Evolutionary conservation across 2,797 vertebrate species (phyloP), one percentile per base, ranked within the genome.

Genomic region (Steatocranus sp.): DNA sequence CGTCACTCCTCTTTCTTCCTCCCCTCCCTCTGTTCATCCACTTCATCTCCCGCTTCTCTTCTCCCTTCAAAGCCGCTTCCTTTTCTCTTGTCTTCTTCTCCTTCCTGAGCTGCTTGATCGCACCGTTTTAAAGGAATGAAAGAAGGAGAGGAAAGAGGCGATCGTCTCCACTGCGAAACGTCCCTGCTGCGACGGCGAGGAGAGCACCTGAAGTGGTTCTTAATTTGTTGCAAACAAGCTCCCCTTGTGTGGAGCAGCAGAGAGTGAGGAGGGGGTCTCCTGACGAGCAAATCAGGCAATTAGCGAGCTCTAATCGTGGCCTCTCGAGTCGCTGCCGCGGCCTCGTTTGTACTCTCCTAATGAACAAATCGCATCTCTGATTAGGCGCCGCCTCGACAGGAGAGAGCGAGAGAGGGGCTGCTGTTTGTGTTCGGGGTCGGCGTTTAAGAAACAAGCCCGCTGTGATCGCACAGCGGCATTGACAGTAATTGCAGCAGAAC

Each of bases 261-360:
- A 15, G 30, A 43, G 78, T 53, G 93, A 36, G 91, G 94, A 41
- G 18, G 49, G 27, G 14, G 92, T 11, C 77, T 78, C 68, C 34
- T 11, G 61, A 86, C 74, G 82, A 84, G 80, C 73, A 88, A 96
- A 97, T 96, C 96, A 97, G 97, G 97, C 97, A 98, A 98, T 99
- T 99, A 99, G 96, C 90, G 93, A 79, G 95, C 84, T 88, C 96
- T 97, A 96, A 98, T 97, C 96, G 93, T 88, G 90, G 96, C 96
- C 94, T 93, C 96, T 96, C 93, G 89, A 96, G 96, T 97, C 95
- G 95, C 92, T 95, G 96, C 95, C 56, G 94, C 80, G 80, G 95
- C 96, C 97, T 97, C 97, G 96, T 97, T 97, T 97, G 97, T 98
- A 97, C 97, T 97, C 97, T 97, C 94, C 95, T 97, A 98, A 98